Evolutionary conservation across 2,113 vertebrate genomes (phyloP).

Genomic region (Callospermophilus lateralis): DNA sequence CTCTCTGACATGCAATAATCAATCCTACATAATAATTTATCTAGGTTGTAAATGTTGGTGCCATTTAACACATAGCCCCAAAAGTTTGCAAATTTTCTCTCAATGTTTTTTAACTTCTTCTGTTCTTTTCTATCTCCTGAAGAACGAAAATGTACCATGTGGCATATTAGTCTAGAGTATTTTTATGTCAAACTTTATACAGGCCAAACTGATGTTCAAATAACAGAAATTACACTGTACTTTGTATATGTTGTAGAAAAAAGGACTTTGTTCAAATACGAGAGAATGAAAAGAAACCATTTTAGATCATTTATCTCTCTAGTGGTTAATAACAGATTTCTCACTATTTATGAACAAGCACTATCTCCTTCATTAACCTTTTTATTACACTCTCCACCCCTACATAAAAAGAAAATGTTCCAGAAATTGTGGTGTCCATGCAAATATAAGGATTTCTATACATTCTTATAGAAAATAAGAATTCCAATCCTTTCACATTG

Average conservation of each 20-base stretch:
- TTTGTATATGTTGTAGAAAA: conserved; percentile 42
- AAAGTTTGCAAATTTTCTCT: not conserved
- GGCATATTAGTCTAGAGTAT: conserved; percentile 29
- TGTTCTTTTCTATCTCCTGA: not conserved
- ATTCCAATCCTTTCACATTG: not conserved
- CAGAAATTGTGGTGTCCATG: not conserved
- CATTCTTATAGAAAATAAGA: not conserved
- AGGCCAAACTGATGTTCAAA: not conserved
- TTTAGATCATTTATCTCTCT: conserved; percentile 31
- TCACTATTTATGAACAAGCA: not conserved
- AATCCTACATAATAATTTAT: not conserved
- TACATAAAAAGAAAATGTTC: conserved; percentile 1
- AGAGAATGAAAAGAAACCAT: conserved; percentile 23
- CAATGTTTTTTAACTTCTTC: conserved; percentile 28
- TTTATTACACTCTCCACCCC: not conserved
- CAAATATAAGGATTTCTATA: not conserved
- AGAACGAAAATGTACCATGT: not conserved
- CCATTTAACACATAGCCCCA: not conserved
- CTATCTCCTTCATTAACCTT: not conserved
- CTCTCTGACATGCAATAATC: not conserved
- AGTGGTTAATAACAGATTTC: not conserved
- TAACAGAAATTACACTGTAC: conserved; percentile 41
- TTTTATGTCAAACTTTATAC: conserved; percentile 45
- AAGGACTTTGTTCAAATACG: conserved; percentile 41
- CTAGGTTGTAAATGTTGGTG: not conserved